A percentile compares a stretch with the other conserved stretches of the same genome.
These are phyloP conservation scores for Pogonophryne albipinna DNA, from an alignment of 2,797 vertebrate species.

Conservation along the genomic window DNA sequence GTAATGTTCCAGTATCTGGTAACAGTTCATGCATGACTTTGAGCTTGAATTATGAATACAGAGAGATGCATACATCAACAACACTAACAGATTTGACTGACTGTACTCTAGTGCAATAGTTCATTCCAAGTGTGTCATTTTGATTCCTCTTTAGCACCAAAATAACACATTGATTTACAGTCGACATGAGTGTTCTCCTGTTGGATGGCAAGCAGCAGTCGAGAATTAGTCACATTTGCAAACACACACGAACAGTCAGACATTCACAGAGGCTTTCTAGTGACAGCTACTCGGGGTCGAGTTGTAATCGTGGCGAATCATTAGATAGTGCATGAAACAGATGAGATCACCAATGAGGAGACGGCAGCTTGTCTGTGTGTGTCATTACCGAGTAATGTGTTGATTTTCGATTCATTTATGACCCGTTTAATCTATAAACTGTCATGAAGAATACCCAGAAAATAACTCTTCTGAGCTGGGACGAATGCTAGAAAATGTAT, in stretches of 20 bases:
- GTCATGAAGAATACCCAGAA: not conserved
- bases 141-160: not conserved
- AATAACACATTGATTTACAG: constrained; percentile 9
- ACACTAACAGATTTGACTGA: not conserved
- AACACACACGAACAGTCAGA: constrained; percentile 17
- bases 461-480: not conserved
- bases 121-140: constrained; percentile 3
- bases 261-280: constrained; percentile 14
- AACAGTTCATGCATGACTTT: constrained; percentile 12
- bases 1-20: constrained; percentile 16
- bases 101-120: not conserved
- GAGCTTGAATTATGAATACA: not conserved
- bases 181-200: constrained; percentile 3
- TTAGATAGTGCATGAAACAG: constrained; percentile 2
- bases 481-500: not conserved
- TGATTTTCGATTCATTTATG: not conserved
- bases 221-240: constrained; percentile 43
- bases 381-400: not conserved
- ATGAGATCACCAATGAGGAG: constrained; percentile 20
- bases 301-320: constrained; percentile 27
- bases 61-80: not conserved
- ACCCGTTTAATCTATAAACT: not conserved
- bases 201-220: constrained; percentile 17
- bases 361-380: constrained; percentile 11
- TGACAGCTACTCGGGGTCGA: constrained; percentile 33